A percentile compares a stretch with the other conserved stretches of the same genome.
These are phyloP conservation scores for Battus philenor DNA, from an alignment of 1,140 invertebrate species.

Conservation along the genomic window DNA sequence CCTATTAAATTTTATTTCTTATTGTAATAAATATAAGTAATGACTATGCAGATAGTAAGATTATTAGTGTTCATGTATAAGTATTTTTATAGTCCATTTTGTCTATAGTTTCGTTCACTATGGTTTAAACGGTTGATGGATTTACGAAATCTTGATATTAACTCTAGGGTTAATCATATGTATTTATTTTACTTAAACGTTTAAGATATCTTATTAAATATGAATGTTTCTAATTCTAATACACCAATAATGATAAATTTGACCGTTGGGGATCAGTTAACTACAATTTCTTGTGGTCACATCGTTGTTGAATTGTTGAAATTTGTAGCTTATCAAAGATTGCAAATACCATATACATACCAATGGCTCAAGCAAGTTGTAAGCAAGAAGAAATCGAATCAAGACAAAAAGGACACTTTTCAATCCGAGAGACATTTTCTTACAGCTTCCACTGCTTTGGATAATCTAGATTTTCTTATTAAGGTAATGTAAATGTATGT, in stretches of 20 bases:
- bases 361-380: conserved; percentile 68
- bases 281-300: conserved; percentile 62
- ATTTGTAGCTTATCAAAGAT: conserved; percentile 66
- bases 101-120: too few species aligned
- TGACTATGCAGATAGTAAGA: too few species aligned
- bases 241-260: conserved; percentile 33
- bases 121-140: too few species aligned
- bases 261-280: conserved; percentile 62
- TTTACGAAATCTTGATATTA: too few species aligned
- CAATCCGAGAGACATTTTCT: conserved; percentile 66
- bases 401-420: conserved; percentile 49
- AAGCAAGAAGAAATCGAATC: conserved; percentile 48
- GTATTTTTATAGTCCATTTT: too few species aligned
- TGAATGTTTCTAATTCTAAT: conserved; percentile 5
- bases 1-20: too few species aligned
- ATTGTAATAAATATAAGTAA: too few species aligned
- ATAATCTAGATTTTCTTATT: conserved; percentile 62
- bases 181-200: too few species aligned
- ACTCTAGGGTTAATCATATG: too few species aligned
- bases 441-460: conserved; percentile 53
- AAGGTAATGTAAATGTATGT: too few species aligned
- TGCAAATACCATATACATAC: conserved; percentile 71
- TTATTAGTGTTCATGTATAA: too few species aligned
- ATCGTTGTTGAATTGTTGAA: conserved; percentile 69
- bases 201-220: neutral